Evolutionary conservation across 2,113 vertebrate genomes (phyloP).

Genomic region (Neodontobutis hainanensis): DNA sequence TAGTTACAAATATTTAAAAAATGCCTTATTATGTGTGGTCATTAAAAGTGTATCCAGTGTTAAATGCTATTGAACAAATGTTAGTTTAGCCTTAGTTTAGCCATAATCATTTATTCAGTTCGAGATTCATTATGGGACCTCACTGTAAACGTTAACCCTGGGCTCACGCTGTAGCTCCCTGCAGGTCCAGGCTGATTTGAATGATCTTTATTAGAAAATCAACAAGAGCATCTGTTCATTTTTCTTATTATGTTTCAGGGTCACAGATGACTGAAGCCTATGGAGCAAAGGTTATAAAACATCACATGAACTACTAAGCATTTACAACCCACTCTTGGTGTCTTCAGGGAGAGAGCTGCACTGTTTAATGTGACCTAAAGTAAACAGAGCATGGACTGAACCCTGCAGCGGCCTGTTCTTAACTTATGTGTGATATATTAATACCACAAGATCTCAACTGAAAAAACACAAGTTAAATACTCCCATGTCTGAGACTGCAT

Average conservation of each 20-base stretch:
- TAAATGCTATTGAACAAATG: background rate
- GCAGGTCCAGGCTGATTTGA: background rate
- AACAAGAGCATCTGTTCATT: conserved; percentile 21
- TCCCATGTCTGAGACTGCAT: background rate
- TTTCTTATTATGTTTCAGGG: background rate
- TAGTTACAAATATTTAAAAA: no score
- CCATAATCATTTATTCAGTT: background rate
- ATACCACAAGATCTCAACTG: background rate
- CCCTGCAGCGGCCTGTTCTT: background rate
- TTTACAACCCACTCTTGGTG: conserved; percentile 9
- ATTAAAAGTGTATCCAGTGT: no score
- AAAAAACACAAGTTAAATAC: no score
- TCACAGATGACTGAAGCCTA: conserved; percentile 7
- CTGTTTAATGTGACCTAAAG: background rate
- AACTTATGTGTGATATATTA: background rate
- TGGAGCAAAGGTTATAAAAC: background rate
- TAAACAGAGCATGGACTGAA: conserved; percentile 10
- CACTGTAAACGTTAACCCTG: background rate
- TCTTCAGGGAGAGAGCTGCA: conserved; percentile 10
- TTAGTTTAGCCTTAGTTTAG: background rate
- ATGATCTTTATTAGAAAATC: conserved; percentile 19
- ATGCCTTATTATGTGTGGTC: no score
- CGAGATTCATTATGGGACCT: background rate
- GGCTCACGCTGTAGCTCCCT: background rate
- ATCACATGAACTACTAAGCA: conserved; percentile 11